Evolutionary conservation across 2,113 vertebrate genomes (phyloP), one percentile per base, ranked within the genome.

Genomic region (Ophiodon elongatus): DNA sequence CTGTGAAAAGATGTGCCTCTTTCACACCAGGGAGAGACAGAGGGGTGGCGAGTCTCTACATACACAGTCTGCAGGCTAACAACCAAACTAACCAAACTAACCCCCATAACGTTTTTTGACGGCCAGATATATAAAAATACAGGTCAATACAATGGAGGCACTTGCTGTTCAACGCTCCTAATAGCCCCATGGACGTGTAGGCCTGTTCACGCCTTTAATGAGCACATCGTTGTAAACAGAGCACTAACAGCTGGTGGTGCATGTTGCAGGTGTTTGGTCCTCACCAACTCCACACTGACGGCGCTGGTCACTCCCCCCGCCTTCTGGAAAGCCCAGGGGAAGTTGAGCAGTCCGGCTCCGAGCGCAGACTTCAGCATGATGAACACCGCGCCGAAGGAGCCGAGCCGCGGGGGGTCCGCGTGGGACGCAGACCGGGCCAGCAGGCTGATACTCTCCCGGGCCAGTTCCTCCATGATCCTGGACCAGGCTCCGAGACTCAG

Each of bases 321-420:
- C 88, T 95, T 96, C 91, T 96, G 76, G 88, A 99, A 99, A 3
- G 98, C 97, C 98, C 98, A 98, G 17, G 98, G 97, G 69, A 99
- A 99, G 91, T 96, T 99, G 33, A 99, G 97, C 39, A 99, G 95
- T 25, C 98, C 98, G 0, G 98, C 97, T 5, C 98, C 98, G 59
- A 99, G 96, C 0, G 98, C 96, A 0, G 98, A 99, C 70, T 99
- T 99, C 37, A 98, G 91, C 94, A 98, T 94, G 78, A 99, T 99
- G 94, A 98, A 98, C 65, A 97, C 89, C 0, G 98, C 97, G 0
- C 97, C 97, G 2, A 95, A 92, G 0, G 97, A 97, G 14, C 98
- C 97, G n/a, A 99, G 93, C 5, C 88, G 73, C 0, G 95, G 91
- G 1, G 87, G 29, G 1, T 91, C 75, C 0, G 90, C 15, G 0